A percentile compares a stretch with the other conserved stretches of the same genome.
phyloP scores from a whole-genome alignment of 2,888 invertebrate genomes.

The Leucoma salicis region DNA sequence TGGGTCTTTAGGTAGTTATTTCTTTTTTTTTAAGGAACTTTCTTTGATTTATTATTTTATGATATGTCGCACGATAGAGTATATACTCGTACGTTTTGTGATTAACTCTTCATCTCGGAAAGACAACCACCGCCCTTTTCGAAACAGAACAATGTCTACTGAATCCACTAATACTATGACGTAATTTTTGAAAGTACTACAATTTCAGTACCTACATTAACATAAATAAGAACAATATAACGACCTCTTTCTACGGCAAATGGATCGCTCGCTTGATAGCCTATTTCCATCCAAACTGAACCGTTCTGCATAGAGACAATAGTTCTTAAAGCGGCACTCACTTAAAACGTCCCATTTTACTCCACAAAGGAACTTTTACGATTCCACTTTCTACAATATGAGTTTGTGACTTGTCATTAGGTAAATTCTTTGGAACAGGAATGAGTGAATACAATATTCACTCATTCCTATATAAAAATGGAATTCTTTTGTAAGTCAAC shows the following conservation, averaged over 20 bases:
- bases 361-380: constrained; percentile 65
- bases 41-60: too few relatives aligned
- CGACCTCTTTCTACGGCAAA: constrained; percentile 38
- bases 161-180: too few relatives aligned
- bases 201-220: constrained; percentile 29
- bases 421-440: constrained; percentile 32
- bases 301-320: constrained; percentile 62
- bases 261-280: constrained; percentile 58
- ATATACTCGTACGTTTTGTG: too few relatives aligned
- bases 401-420: constrained; percentile 41
- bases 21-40: too few relatives aligned
- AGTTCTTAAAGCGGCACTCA: constrained; percentile 64
- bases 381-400: constrained; percentile 40
- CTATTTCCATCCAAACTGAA: constrained; percentile 64
- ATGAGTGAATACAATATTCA: constrained; percentile 11
- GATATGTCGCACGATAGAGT: too few relatives aligned
- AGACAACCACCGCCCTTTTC: too few relatives aligned
- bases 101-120: too few relatives aligned
- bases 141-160: too few relatives aligned
- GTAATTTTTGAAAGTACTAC: too few relatives aligned
- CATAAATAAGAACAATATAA: constrained; percentile 26
- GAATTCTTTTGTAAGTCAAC: neutral
- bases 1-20: too few relatives aligned
- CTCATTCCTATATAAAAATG: constrained; percentile 15
- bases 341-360: constrained; percentile 66